Evolutionary conservation across 1,140 invertebrate genomes (phyloP), one percentile per base, ranked within the genome.

Genomic region (Paramacrobiotus metropolitanus): DNA sequence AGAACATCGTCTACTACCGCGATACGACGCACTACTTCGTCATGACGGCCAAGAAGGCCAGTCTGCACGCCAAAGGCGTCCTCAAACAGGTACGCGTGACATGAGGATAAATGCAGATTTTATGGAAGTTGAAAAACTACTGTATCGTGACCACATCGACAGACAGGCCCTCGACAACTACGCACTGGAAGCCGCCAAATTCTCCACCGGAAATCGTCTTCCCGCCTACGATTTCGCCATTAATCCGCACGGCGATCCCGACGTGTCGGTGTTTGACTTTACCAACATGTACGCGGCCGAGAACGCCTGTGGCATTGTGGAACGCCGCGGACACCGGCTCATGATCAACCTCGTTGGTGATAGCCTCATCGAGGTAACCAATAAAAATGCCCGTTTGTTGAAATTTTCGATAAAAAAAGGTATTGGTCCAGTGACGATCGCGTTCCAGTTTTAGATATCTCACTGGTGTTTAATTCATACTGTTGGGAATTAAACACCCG

Each of bases 191-290:
- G 94, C 93, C 0, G 94, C 94, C 0, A 81, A 92, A 69, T 95
- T 94, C 75, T 90, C 90, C 2, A 98, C 94, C 0, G 82, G 88
- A 70, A 85, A 88, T 70, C 81, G 86, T 70, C 81, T 97, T 74
- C 83, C 86, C 31, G 77, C 84, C 64, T 76, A 89, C 62, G 89
- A 96, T 70, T 98, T 95, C 75, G 92, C 94, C 1, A 85, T 94
- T 0, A 98, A 98, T 76, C 91, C 96, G 74, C 94, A 93, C 71
- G 89, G 91, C 1, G 86, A 95, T 71, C 85, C 91, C 1, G 94
- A 98, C 74, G 87, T 97, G 0, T 90, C 92, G n/a, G 91, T 98
- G 81, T 99, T 99, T 74, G 94, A 99, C 74, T 98, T 99, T 71
- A 98, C 94, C 0, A 93, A 90, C 0, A 92, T 98, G 86, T 98